phyloP scores from a whole-genome alignment of 2,113 vertebrate species.

The Corapipo altera region DNA sequence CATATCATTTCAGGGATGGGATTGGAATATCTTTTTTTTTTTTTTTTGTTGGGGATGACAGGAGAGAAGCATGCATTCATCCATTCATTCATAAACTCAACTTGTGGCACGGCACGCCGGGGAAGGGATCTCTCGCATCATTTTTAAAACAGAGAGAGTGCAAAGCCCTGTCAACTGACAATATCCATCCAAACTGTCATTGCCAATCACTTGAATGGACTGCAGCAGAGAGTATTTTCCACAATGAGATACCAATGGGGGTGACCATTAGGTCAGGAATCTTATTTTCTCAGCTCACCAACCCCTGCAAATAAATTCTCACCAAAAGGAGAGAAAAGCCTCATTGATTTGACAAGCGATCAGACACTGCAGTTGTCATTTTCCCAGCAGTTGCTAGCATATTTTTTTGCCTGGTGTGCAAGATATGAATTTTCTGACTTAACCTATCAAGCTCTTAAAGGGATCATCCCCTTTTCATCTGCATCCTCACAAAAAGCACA shows the following conservation, averaged over 20 bases:
- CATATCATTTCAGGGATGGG: constrained; percentile 48
- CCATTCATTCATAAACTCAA: constrained; percentile 51
- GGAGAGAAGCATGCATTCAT: constrained; percentile 50
- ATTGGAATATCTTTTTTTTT: background rate
- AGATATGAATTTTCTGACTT: constrained; percentile 53
- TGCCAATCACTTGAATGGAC: constrained; percentile 71
- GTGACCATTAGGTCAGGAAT: constrained; percentile 70
- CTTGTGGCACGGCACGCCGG: constrained; percentile 27
- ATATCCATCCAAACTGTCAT: constrained; percentile 68
- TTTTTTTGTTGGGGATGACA: background rate
- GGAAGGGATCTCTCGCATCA: constrained; percentile 55
- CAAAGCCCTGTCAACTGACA: constrained; percentile 68
- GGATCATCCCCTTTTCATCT: constrained; percentile 28
- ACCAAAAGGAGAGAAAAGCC: constrained; percentile 71
- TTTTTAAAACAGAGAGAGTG: constrained; percentile 42
- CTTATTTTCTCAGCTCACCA: constrained; percentile 71
- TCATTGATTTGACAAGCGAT: constrained; percentile 69
- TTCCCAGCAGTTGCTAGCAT: constrained; percentile 67
- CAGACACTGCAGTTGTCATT: constrained; percentile 66
- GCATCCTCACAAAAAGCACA: background rate
- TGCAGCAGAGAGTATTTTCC: constrained; percentile 68
- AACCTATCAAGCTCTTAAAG: constrained; percentile 48
- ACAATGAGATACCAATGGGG: constrained; percentile 66
- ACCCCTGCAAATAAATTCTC: constrained; percentile 68
- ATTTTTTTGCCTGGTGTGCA: constrained; percentile 55